A percentile compares a stretch with the other conserved stretches of the same genome.
phyloP scores from a whole-genome alignment of 53 echinoderm and acorn worm species.

The Arbacia lixula region DNA sequence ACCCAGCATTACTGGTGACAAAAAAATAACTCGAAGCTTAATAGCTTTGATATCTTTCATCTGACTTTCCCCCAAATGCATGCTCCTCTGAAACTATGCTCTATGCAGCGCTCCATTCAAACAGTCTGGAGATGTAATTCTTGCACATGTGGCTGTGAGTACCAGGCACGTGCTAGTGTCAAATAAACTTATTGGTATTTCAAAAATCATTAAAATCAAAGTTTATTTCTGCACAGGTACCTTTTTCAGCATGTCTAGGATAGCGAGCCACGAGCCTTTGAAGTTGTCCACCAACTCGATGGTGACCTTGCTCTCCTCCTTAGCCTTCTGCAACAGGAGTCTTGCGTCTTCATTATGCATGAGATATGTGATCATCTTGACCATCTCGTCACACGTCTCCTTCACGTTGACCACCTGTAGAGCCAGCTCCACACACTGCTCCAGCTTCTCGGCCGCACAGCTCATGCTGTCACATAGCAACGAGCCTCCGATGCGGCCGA shows the following conservation, averaged over 20 bases:
- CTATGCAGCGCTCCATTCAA: too few species aligned
- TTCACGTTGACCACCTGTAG: slow-evolving; percentile 24
- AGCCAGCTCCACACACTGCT: slow-evolving; percentile 35
- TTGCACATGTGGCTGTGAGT: too few species aligned
- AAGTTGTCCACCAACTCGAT: slow-evolving; percentile 17
- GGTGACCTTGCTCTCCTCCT: background rate
- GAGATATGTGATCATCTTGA: slow-evolving; percentile 37
- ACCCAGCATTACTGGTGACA: too few species aligned
- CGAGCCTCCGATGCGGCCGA: slow-evolving; percentile 29
- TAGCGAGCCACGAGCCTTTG: slow-evolving; percentile 34
- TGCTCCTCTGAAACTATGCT: too few species aligned
- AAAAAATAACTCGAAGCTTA: too few species aligned
- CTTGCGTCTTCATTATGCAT: slow-evolving; percentile 43
- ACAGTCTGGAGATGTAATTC: too few species aligned
- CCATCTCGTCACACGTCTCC: slow-evolving; percentile 9
- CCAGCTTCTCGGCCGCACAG: slow-evolving; percentile 51
- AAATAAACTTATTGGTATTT: too few species aligned
- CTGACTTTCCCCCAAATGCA: too few species aligned
- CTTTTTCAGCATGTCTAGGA: slow-evolving; percentile 28
- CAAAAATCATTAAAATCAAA: too few species aligned
- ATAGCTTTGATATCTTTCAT: too few species aligned
- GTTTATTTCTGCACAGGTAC: too few species aligned
- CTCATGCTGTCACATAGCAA: slow-evolving; percentile 57
- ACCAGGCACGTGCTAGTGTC: too few species aligned
- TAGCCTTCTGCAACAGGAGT: slow-evolving; percentile 1